Percentiles rank a stretch among this genome's conserved stretches.
These are phyloP conservation scores for Drosophila nr. medialis DNA, from an alignment of 2,888 invertebrate genomes.

Conservation along the genomic window DNA sequence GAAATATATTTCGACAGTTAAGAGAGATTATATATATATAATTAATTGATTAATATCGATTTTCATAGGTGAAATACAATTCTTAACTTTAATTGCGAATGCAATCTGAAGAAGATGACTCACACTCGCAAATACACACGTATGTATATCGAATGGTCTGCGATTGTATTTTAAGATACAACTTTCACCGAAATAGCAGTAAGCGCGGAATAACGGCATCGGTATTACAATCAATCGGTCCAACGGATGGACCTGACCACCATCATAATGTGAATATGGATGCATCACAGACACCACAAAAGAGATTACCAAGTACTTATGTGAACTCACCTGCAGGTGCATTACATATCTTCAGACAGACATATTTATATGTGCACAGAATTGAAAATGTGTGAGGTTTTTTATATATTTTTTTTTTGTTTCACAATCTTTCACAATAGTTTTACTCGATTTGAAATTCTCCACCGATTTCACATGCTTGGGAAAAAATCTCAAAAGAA, in stretches of 20 bases:
- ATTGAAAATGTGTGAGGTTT: constrained; percentile 43
- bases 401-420: neutral
- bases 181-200: constrained; percentile 67
- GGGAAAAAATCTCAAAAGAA: constrained; percentile 66
- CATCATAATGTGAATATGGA: constrained; percentile 22
- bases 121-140: neutral
- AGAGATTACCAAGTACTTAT: constrained; percentile 42
- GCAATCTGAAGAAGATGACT: constrained; percentile 4
- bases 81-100: constrained; percentile 11
- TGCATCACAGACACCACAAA: constrained; percentile 14
- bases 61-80: neutral
- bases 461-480: constrained; percentile 58
- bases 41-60: constrained; percentile 1
- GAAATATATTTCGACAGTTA: neutral
- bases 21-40: no score
- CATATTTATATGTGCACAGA: constrained; percentile 29
- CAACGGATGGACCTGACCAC: constrained; percentile 52
- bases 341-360: constrained; percentile 4
- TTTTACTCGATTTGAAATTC: constrained; percentile 47
- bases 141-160: constrained; percentile 21
- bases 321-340: constrained; percentile 46
- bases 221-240: constrained; percentile 67
- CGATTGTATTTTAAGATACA: constrained; percentile 44
- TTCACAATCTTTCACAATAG: constrained; percentile 36
- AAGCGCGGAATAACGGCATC: constrained; percentile 46